These are phyloP conservation scores for Oreochromis aureus DNA, from an alignment of 2,113 vertebrate genomes.

Conservation along the genomic window DNA sequence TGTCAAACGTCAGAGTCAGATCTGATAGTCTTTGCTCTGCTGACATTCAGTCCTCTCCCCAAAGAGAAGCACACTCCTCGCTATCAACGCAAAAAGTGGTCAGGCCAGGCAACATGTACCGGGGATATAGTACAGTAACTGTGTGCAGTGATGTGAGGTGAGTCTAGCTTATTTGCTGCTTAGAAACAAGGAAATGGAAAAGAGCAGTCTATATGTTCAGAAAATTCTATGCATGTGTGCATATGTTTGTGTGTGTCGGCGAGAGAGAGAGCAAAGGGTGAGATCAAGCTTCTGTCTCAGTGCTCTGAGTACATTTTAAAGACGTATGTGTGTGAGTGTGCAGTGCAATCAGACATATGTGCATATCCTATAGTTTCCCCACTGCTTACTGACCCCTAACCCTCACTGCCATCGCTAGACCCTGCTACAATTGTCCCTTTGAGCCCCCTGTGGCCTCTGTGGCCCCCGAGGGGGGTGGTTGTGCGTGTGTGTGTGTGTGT, in stretches of 20 bases:
- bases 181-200: background rate
- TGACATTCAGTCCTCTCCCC: conserved; percentile 14
- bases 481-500: background rate
- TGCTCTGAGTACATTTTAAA: background rate
- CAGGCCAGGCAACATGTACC: background rate
- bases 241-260: background rate
- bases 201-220: background rate
- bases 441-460: conserved; percentile 23
- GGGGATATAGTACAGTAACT: conserved; percentile 1
- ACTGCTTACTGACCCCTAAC: conserved; percentile 35
- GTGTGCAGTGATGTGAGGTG: background rate
- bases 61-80: background rate
- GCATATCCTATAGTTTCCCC: conserved; percentile 8
- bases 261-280: background rate
- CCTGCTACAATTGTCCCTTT: conserved; percentile 60
- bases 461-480: background rate
- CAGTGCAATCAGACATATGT: conserved; percentile 4
- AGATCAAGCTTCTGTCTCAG: background rate
- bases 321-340: background rate
- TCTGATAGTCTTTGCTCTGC: conserved; percentile 36
- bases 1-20: conserved; percentile 28
- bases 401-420: conserved; percentile 24
- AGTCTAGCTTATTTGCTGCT: background rate
- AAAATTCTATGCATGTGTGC: background rate
- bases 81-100: background rate